These are phyloP conservation scores for Agrochola lychnidis DNA, from an alignment of 2,888 invertebrate species.

Conservation along the genomic window DNA sequence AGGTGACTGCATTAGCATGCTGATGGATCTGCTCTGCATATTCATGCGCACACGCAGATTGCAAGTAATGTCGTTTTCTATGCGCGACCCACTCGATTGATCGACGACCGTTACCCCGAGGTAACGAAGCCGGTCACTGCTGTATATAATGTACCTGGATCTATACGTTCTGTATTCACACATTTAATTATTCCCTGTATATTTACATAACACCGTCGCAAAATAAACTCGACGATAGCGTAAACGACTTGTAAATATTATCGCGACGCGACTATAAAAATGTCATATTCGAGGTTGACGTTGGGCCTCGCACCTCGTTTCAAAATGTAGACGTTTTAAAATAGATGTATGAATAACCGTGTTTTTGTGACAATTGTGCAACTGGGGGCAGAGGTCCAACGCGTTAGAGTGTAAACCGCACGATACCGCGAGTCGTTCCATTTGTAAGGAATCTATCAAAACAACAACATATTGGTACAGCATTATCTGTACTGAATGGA, in stretches of 20 bases:
- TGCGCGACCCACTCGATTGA: constrained; percentile 65
- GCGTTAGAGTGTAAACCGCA: constrained; percentile 53
- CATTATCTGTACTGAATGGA: constrained; percentile 77
- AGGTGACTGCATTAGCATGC: constrained; percentile 75
- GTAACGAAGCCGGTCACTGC: constrained; percentile 55
- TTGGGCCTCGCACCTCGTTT: constrained; percentile 53
- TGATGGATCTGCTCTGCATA: constrained; percentile 78
- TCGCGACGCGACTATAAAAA: constrained; percentile 47
- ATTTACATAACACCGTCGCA: constrained; percentile 41
- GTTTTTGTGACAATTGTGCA: constrained; percentile 69
- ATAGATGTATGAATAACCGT: constrained; percentile 62
- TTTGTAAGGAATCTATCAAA: constrained; percentile 69
- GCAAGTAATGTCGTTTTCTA: constrained; percentile 67
- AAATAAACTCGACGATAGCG: constrained; percentile 49
- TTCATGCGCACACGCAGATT: constrained; percentile 71
- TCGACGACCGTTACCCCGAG: constrained; percentile 64
- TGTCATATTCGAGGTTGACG: constrained; percentile 40
- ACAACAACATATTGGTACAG: constrained; percentile 71
- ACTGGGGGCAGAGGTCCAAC: constrained; percentile 62
- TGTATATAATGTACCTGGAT: constrained; percentile 31
- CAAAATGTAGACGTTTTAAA: constrained; percentile 42
- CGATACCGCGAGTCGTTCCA: constrained; percentile 66
- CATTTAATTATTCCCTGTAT: constrained; percentile 14
- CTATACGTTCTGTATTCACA: constrained; percentile 12
- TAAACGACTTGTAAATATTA: constrained; percentile 57